These are phyloP conservation scores for Aythya baeri DNA, from an alignment of 2,113 vertebrate species.

Conservation along the genomic window DNA sequence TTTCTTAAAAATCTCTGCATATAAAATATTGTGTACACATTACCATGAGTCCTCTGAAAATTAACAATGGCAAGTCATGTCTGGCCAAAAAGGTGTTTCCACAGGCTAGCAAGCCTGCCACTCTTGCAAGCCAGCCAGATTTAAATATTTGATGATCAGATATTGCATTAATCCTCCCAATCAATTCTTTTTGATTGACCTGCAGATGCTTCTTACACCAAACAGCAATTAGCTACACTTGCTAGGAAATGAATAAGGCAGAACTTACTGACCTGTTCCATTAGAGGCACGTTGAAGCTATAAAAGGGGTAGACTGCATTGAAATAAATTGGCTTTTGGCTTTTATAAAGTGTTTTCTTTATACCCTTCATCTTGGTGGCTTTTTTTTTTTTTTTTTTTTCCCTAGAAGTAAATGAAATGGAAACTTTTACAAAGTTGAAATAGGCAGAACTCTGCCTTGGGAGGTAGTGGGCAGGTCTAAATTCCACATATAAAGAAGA, in stretches of 20 bases:
- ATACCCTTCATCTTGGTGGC: background rate
- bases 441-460: background rate
- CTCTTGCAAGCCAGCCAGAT: constrained; percentile 15
- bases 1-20: background rate
- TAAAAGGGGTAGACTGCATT: background rate
- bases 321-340: background rate
- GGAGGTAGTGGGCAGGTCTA: background rate
- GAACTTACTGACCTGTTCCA: background rate
- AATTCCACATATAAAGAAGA: background rate
- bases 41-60: background rate
- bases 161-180: background rate
- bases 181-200: background rate
- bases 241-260: background rate
- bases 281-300: background rate
- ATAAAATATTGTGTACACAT: background rate
- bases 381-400: background rate
- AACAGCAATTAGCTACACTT: background rate
- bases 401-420: background rate
- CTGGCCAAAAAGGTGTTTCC: background rate
- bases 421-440: background rate
- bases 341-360: background rate
- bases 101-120: background rate
- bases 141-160: constrained; percentile 64
- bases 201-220: background rate
- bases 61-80: background rate